Evolutionary conservation across 92 coral and sea anemone genomes (phyloP), one percentile per base, ranked within the genome.

Genomic region (Phenganax stokvisi): DNA sequence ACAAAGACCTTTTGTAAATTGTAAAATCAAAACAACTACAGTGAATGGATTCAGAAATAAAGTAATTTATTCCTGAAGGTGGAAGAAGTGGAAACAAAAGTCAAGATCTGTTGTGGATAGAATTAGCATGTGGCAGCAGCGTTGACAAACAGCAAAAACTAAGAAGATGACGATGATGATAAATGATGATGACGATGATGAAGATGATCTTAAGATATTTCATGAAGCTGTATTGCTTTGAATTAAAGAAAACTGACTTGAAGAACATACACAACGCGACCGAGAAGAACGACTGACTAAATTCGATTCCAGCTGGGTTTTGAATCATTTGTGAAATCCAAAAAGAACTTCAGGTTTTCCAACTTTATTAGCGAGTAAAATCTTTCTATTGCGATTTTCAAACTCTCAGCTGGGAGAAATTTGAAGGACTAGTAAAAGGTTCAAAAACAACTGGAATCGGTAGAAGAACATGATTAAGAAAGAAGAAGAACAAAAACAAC

Each of bases 231-330:
- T 28, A 25, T 28, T 16, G 54, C 73, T 68, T 68, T 53, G 10
- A 29, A 9, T 30, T 28, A 68, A 68, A 64, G 10, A 64, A 30
- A n/a, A 28, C 16, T 68, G 0, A 68, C 73, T 12, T 51, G 73
- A 68, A 68, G 65, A 64, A 64, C 70, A 68, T 30, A 31, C 72
- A 31, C 16, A 68, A 68, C 73, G 54, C 16, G 73, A 68, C 73
- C 3, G 31, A 44, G 20, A 64, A 30, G 12, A 37, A 68, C 52
- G 7, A 37, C 54, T 68, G 15, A 9, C 47, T 5, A 64, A 2
- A 64, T 11, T 25, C 16, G 73, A 5, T 30, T 30, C 53, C 73
- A 68, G 73, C 53, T 30, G 31, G 73, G 16, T 10, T 68, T 68
- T 68, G 73, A 53, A 68, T 68, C 47, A 12, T 28, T 64, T 64